Base-by-base conservation (phyloP, 2,888 invertebrate genomes). In the Eupithecia abbreviata region DNA sequence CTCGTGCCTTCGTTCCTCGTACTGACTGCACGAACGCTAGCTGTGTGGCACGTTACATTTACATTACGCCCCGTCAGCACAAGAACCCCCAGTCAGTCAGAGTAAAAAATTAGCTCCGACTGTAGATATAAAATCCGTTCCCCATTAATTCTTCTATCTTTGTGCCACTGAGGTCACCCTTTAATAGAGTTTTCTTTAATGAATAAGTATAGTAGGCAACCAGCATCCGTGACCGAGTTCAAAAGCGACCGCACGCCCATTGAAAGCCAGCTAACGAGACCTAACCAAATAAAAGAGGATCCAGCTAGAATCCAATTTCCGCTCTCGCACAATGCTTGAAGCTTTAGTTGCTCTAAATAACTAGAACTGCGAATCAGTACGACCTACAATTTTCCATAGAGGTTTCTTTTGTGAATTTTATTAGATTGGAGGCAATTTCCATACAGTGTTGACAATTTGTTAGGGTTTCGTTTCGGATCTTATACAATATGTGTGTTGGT, bases 251-350 rank as follows among this genome's bases (percentile, higher is more conserved):
- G 72, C 70, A 75, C 18, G 65, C 66, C 67, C 70, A 78, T 78
- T 79, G 78, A 79, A 77, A 66, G 70, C 51, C 69, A 78, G 66
- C 58, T 77, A 80, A 77, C 74, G 77, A 77, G 78, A 72, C 69
- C 67, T 71, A 75, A 80, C 69, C 67, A 72, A 75, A 80, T 78
- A 77, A 78, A 80, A 77, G 73, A 75, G 79, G 72, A 77, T 71
- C 43, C 77, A 81, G 79, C 77, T 80, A 77, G 79, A 83, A 84
- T 85, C 83, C 84, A 88, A 87, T 89, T 86, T 87, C 87, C 87
- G 86, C 74, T 86, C 79, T 82, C 81, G 83, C 84, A 84, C 86
- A 85, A 85, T 82, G 80, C 83, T 84, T 79, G 80, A 79, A 75
- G 78, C 80, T 82, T 81, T 83, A 83, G 81, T 84, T 83, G 81